Evolutionary conservation across 2,113 vertebrate species (phyloP).

Genomic region (Nestor notabilis): DNA sequence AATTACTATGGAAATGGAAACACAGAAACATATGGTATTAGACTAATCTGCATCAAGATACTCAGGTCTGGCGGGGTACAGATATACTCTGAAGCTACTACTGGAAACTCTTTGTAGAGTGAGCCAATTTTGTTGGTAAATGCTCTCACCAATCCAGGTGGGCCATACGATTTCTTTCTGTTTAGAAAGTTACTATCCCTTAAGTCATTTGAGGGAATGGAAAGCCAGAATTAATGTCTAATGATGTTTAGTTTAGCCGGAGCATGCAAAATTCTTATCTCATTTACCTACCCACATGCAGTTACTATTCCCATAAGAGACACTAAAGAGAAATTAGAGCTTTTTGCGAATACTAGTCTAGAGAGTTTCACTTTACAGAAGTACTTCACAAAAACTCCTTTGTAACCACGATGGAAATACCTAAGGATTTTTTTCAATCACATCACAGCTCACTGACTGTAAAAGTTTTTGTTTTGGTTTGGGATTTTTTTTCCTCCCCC

Average conservation of each 20-base stretch:
- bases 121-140: background rate
- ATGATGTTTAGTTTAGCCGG: conserved; percentile 55
- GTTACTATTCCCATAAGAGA: conserved; percentile 62
- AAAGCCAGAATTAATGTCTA: conserved; percentile 59
- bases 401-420: conserved; percentile 47
- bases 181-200: conserved; percentile 43
- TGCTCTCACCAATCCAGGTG: conserved; percentile 31
- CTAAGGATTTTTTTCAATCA: conserved; percentile 24
- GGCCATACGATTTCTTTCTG: conserved; percentile 23
- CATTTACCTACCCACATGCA: conserved; percentile 60
- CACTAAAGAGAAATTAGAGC: conserved; percentile 69
- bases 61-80: background rate
- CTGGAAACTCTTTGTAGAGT: background rate
- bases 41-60: background rate
- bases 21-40: background rate
- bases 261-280: conserved; percentile 66
- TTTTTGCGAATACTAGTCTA: conserved; percentile 54
- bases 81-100: background rate
- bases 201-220: conserved; percentile 56
- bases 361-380: conserved; percentile 67
- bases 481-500: background rate
- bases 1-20: background rate
- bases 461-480: conserved; percentile 62
- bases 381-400: conserved; percentile 52
- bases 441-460: conserved; percentile 8